Conservation (phyloP, 2,888 invertebrate genomes). For the Drosophila villosipedis region DNA sequence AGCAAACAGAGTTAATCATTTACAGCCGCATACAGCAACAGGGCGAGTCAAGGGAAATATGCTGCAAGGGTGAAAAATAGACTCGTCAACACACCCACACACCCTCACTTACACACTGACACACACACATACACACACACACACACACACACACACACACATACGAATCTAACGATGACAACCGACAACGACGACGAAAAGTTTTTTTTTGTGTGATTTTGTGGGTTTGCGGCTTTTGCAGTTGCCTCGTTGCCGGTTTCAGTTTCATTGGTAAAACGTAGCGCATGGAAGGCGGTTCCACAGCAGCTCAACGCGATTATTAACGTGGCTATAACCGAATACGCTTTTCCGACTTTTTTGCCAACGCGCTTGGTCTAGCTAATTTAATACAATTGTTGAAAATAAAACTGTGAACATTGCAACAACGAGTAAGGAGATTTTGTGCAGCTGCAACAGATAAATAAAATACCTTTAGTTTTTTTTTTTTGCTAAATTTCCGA, state of each 20-base stretch:
- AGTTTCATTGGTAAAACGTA: slow-evolving; percentile 72
- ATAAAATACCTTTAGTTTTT: slow-evolving; percentile 30
- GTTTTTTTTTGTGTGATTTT: slow-evolving; percentile 51
- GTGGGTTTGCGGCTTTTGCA: slow-evolving; percentile 52
- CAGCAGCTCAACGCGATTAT: slow-evolving; percentile 36
- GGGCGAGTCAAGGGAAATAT: slow-evolving; percentile 30
- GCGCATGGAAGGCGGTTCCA: slow-evolving; percentile 71
- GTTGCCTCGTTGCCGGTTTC: slow-evolving; percentile 63
- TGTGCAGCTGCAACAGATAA: slow-evolving; percentile 67
- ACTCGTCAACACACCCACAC: slow-evolving; percentile 30
- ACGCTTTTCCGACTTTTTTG: slow-evolving; percentile 46
- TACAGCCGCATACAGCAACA: slow-evolving; percentile 17
- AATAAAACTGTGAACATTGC: slow-evolving; percentile 25
- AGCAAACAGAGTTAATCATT: slow-evolving; percentile 53
- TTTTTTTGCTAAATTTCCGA: slow-evolving; percentile 5
- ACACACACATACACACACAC: not conserved
- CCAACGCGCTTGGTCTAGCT: slow-evolving; percentile 22
- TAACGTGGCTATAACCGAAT: slow-evolving; percentile 28
- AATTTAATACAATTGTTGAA: slow-evolving; percentile 43
- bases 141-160: not conserved
- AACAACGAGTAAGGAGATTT: slow-evolving; percentile 22
- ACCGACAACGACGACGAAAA: slow-evolving; percentile 41
- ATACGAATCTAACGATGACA: slow-evolving; percentile 25
- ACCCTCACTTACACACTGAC: slow-evolving; percentile 11
- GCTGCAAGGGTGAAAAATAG: slow-evolving; percentile 50